These are phyloP conservation scores for Callyntrura guangdongensis DNA, from an alignment of 2,888 invertebrate species.

Conservation along the genomic window DNA sequence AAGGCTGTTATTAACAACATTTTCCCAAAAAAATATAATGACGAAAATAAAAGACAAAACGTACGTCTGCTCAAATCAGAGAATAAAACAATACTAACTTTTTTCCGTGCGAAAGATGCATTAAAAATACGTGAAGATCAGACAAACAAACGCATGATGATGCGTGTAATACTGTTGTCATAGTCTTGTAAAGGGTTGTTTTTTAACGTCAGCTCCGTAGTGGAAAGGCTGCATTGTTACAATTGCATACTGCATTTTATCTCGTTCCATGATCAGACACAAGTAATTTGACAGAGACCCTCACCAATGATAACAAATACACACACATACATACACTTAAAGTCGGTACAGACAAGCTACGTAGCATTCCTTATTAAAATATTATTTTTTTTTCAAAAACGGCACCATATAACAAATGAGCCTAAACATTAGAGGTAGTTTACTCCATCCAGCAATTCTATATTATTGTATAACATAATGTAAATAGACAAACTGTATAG, in stretches of 20 bases:
- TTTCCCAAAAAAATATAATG: no score
- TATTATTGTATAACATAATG: neutral
- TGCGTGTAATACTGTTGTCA: no score
- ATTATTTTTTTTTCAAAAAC: neutral
- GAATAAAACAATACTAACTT: no score
- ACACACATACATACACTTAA: neutral
- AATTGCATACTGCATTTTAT: conserved; percentile 64
- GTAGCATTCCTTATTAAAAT: neutral
- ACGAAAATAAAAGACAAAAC: no score
- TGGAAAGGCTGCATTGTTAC: no score
- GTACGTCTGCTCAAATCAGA: no score
- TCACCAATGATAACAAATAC: neutral
- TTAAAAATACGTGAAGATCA: no score
- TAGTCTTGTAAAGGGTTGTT: neutral
- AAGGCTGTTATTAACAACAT: no score
- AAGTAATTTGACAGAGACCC: conserved; percentile 42
- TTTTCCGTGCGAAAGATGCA: no score
- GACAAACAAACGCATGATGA: no score
- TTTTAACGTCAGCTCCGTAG: no score
- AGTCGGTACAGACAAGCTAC: neutral
- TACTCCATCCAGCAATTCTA: neutral
- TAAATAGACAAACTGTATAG: neutral
- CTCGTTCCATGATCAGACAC: conserved; percentile 42
- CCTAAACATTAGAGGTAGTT: neutral
- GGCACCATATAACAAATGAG: neutral